Evolutionary conservation across 2,113 vertebrate genomes (phyloP).

Genomic region (zebrafish (Danio rerio)): GRCz12tu NC_133199.1:35011501-35012000

Average conservation of each 20-base stretch:
- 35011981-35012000: conserved; percentile 11
- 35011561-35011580: no score
- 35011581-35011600: neutral
- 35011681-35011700: conserved; percentile 28
- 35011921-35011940: conserved; percentile 65
- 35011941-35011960: conserved; percentile 48
- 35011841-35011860: conserved; percentile 77
- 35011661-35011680: neutral
- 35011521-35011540: no score
- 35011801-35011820: conserved; percentile 67
- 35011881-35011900: conserved; percentile 77
- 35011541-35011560: no score
- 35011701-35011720: conserved; percentile 65
- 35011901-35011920: conserved; percentile 82
- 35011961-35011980: conserved; percentile 64
- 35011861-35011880: conserved; percentile 75
- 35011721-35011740: conserved; percentile 77
- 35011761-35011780: conserved; percentile 87
- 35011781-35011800: conserved; percentile 77
- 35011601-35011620: neutral
- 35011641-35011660: conserved; percentile 31
- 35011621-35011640: conserved; percentile 11
- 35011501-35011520: no score
- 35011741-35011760: conserved; percentile 75
- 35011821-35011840: conserved; percentile 75